Percentiles rank a stretch among this genome's conserved stretches.
These are phyloP conservation scores for Liodrosophila aerea DNA, from an alignment of 2,888 invertebrate species.

Conservation along the genomic window DNA sequence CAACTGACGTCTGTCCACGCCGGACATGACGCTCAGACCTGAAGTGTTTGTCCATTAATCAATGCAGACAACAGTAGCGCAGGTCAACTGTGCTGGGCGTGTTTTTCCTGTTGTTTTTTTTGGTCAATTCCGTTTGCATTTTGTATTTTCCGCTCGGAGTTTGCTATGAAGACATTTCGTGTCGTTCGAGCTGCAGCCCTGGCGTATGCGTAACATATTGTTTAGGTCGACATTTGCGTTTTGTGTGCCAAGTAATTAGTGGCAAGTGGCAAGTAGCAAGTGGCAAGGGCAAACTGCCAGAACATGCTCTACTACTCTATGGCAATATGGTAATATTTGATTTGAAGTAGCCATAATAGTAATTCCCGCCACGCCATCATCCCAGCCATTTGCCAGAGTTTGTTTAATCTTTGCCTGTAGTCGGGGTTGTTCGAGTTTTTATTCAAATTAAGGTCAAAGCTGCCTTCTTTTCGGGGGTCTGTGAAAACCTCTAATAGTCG, in stretches of 20 bases:
- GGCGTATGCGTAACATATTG: conserved; percentile 52
- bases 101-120: conserved; percentile 39
- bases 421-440: conserved; percentile 38
- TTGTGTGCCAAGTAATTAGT: conserved; percentile 70
- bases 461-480: neutral
- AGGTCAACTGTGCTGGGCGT: too few relatives aligned
- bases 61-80: conserved; percentile 45
- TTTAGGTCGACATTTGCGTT: conserved; percentile 39
- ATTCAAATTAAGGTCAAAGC: conserved; percentile 74
- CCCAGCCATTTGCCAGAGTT: conserved; percentile 22
- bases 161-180: conserved; percentile 65
- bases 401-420: conserved; percentile 52
- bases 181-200: conserved; percentile 45
- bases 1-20: conserved; percentile 37
- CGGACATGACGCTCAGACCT: conserved; percentile 34
- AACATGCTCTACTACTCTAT: too few relatives aligned
- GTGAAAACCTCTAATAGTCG: neutral
- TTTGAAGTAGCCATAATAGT: conserved; percentile 33
- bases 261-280: conserved; percentile 17
- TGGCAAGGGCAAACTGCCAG: conserved; percentile 10
- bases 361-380: conserved; percentile 33
- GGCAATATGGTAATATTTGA: conserved; percentile 56
- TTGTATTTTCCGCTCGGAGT: conserved; percentile 45
- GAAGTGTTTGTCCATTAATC: conserved; percentile 61
- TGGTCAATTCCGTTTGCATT: conserved; percentile 56